Base-by-base conservation (phyloP, 2,888 invertebrate genomes). In the Masnerella sp. region DNA sequence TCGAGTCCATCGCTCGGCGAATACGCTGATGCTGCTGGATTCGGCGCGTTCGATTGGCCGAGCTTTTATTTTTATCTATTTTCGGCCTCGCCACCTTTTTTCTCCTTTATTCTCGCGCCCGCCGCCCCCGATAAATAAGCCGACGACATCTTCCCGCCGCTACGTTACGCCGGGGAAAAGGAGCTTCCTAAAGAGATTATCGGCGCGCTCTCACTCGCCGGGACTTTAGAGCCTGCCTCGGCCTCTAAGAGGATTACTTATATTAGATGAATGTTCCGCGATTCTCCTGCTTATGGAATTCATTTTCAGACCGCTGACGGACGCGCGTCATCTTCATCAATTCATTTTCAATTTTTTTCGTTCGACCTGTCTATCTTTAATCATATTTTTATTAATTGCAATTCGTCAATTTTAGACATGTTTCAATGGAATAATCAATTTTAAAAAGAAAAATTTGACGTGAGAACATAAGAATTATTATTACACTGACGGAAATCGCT, bases 21-120 rank as follows among this genome's bases (percentile, higher is more conserved):
- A 81, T 80, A 81, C 80, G 82, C 81, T 81, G 82, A 82, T 81
- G 76, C 79, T 75, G 80, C 81, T 76, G 56, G 69, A 77, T 78
- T 78, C 79, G 79, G 80, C 79, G 77, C 71, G 51, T 69, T 72
- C 81, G 77, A 80, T 80, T 77, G 75, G 74, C 68, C 54, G 74
- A 59, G 74, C 64, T 77, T 78, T 77, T 76, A 70, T 75, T 76
- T 75, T 73, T 69, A 62, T 69, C 54, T 61, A 43, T n/a, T n/a
- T n/a, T n/a, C n/a, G n/a, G n/a, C n/a, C 9, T 45, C 38, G 30
- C 22, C 34, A 11, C 30, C 38, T 28, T 45, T 49, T 43, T 36
- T 17, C 28, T 38, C 22, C 45, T 58, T 28, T 15, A 18, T 30
- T 47, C 51, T 67, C 54, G 15, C 59, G 22, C 68, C 47, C 32